Evolutionary conservation across 1,140 invertebrate species (phyloP), one percentile per base, ranked within the genome.

Genomic region (Sminthurinus signatus): DNA sequence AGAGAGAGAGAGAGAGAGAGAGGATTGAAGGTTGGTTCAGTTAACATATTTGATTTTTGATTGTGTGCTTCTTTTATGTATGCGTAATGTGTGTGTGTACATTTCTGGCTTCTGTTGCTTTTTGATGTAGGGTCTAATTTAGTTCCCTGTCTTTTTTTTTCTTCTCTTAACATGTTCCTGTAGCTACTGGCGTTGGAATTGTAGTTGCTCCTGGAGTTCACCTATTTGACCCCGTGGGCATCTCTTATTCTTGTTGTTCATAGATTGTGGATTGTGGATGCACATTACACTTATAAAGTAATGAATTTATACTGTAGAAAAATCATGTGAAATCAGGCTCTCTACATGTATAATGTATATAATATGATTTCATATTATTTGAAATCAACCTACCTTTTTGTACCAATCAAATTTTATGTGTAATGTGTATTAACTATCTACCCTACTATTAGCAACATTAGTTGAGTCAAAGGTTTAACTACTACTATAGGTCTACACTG

Each of bases 201-300:
- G 44, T n/a, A n/a, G n/a, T 46, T 46, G 44, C 50, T 52, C 50
- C 50, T 52, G 50, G 50, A 52, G 50, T 52, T 52, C 50, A 52
- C 50, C 50, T n/a, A 52, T 15, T 23, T 52, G 50, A 52, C 50
- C 50, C 50, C 23, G 15, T 29, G 50, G 50, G 14, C 27, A 25
- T 52, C 25, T 28, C 28, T 23, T 25, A n/a, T 42, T 10, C 39
- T 42, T 10, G 10, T n/a, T 10, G n/a, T 42, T 42, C 39, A n/a
- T 42, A 42, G n/a, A n/a, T 12, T 12, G n/a, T 42, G n/a, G n/a
- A 12, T 12, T 42, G 39, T 10, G n/a, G 39, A n/a, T 42, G 39
- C 39, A 42, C n/a, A 42, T 42, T n/a, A 42, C 39, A 12, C n/a
- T n/a, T n/a, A n/a, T n/a, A n/a, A n/a, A n/a, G n/a, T n/a, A n/a